Evolutionary conservation across 2,797 vertebrate species (phyloP), one percentile per base, ranked within the genome.

Genomic region (Sus cebifrons): DNA sequence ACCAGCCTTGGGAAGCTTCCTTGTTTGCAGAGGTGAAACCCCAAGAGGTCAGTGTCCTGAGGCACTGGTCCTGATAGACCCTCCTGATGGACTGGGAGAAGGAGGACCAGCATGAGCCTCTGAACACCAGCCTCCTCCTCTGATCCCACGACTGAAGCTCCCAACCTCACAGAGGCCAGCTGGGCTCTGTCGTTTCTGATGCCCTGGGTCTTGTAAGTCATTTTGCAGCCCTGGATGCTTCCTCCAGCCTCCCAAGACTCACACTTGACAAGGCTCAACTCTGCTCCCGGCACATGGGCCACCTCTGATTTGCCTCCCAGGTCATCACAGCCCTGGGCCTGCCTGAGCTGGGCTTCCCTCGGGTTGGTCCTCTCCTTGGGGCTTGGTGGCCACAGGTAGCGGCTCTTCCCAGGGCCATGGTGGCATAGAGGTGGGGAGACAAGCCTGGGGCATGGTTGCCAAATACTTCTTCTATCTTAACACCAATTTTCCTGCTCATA

Each of bases 141-240:
- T 23, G 17, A 49, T 60, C 11, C 91, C 23, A n/a, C 9, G 11
- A 27, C 27, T 15, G 1, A 71, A 74, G n/a, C 6, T 54, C 15
- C 25, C 58, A 40, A 6, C 29, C 54, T 16, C 18, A 62, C 0
- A 2, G n/a, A 70, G 9, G 65, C 16, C 52, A 44, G 25, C 3
- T 5, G 18, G 16, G 4, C 16, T 44, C 65, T 62, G 8, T 17
- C 1, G 8, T 18, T 75, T 64, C 58, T 16, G 9, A 52, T 17
- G 16, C 56, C 56, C 23, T 16, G 15, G n/a, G 4, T 60, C 18
- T 60, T 23, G 0, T 2, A 14, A n/a, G 6, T 12, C 27, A 62
- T 14, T 73, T 9, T 1, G 6, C 10, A n/a, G 32, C 3, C 2
- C n/a, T 0, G 6, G 44, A 8, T 21, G 52, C 11, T 64, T 44